A percentile compares a stretch with the other conserved stretches of the same genome.
Conservation (phyloP, 2,888 invertebrate genomes). For the Archaeoteleia sp. region DNA sequence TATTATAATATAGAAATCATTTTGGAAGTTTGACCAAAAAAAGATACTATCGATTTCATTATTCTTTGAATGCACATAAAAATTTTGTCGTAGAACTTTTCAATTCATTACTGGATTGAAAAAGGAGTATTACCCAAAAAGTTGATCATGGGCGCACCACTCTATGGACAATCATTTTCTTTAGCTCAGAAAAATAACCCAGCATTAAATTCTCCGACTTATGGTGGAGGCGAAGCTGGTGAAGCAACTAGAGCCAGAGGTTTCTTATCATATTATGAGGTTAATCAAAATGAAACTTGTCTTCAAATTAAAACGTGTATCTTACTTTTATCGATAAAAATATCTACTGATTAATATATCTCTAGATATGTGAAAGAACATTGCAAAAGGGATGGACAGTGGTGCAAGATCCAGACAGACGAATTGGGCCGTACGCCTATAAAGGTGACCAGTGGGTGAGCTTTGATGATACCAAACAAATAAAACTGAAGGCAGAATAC, state of each 20-base stretch:
- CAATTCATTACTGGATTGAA: slow-evolving; percentile 90
- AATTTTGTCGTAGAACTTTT: slow-evolving; percentile 81
- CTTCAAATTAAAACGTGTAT: too few relatives aligned
- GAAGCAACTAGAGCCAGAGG: slow-evolving; percentile 91
- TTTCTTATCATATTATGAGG: slow-evolving; percentile 92
- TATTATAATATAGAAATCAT: slow-evolving; percentile 2
- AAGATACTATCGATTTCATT: background rate
- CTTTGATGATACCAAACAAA: slow-evolving; percentile 91
- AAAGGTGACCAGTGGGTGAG: slow-evolving; percentile 93
- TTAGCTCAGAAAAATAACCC: slow-evolving; percentile 79
- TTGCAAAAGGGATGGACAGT: slow-evolving; percentile 86
- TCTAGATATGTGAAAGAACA: slow-evolving; percentile 87
- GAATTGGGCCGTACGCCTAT: slow-evolving; percentile 92
- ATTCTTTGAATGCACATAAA: background rate
- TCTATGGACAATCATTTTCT: slow-evolving; percentile 93
- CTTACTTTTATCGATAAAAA: too few relatives aligned
- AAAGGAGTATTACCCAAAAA: slow-evolving; percentile 87
- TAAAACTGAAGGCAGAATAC: slow-evolving; percentile 88
- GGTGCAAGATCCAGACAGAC: slow-evolving; percentile 84
- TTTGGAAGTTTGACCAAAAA: slow-evolving; percentile 2
- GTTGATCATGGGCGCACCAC: slow-evolving; percentile 89
- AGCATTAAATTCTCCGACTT: slow-evolving; percentile 85
- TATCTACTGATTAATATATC: slow-evolving; percentile 19
- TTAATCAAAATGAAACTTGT: slow-evolving; percentile 72
- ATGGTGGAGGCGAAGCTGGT: slow-evolving; percentile 92